phyloP scores from a whole-genome alignment of 2,797 vertebrate species.

The Choloepus didactylus region DNA sequence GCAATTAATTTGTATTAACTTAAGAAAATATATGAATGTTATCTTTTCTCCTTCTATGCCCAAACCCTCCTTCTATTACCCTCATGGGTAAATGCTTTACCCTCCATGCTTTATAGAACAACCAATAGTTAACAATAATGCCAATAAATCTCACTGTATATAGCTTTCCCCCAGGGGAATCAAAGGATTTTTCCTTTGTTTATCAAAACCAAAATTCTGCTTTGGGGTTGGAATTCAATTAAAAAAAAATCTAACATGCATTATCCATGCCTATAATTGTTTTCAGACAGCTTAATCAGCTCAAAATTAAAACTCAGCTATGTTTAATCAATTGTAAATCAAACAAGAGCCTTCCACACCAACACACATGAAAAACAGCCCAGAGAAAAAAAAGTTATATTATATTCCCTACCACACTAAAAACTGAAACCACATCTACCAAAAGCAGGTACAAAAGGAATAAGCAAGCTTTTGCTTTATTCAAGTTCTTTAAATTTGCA shows the following conservation, averaged over 20 bases:
- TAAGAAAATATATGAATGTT: background rate
- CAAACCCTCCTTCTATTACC: background rate
- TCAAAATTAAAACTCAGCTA: conserved; percentile 71
- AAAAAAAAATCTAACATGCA: conserved; percentile 7
- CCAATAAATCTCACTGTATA: background rate
- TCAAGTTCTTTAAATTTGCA: conserved; percentile 48
- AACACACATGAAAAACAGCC: conserved; percentile 24
- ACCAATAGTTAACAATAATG: conserved; percentile 58
- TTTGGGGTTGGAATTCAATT: conserved; percentile 46
- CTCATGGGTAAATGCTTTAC: background rate
- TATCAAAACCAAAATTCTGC: conserved; percentile 52
- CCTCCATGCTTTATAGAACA: background rate
- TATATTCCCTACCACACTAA: background rate
- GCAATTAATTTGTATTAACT: conserved; percentile 1
- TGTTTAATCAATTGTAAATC: conserved; percentile 62
- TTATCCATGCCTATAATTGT: conserved; percentile 50
- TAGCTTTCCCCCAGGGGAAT: conserved; percentile 15
- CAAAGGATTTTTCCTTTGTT: conserved; percentile 57
- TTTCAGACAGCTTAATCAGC: conserved; percentile 60
- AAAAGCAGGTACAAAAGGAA: conserved; percentile 2
- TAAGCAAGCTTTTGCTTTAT: conserved; percentile 28
- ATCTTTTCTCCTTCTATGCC: background rate
- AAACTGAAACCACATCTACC: conserved; percentile 49
- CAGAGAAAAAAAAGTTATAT: background rate
- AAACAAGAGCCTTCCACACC: conserved; percentile 42